Conservation (phyloP, 2,113 vertebrate species). For the Mixornis gularis region DNA sequence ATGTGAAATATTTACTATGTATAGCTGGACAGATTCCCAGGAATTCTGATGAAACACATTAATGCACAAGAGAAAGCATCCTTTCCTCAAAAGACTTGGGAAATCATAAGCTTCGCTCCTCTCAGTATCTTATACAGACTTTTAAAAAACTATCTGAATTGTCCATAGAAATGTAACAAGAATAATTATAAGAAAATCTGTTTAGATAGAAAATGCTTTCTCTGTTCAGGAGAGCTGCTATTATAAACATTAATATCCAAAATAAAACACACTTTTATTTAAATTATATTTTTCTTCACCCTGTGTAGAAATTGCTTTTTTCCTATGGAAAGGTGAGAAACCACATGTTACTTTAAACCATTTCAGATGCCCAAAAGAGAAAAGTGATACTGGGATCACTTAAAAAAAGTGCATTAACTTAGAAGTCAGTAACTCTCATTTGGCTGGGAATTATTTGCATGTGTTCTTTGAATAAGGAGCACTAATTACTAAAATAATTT, state of each 20-base stretch:
- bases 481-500: not conserved
- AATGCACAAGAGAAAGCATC: not conserved
- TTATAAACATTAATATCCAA: not conserved
- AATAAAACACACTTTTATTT: not conserved
- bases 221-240: not conserved
- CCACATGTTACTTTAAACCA: not conserved
- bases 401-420: not conserved
- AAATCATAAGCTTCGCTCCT: not conserved
- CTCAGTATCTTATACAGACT: not conserved
- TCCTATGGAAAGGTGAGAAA: not conserved
- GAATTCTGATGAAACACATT: slow-evolving; percentile 12
- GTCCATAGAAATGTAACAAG: not conserved
- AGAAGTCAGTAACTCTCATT: not conserved
- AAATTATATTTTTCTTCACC: not conserved
- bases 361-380: slow-evolving; percentile 5
- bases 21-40: not conserved
- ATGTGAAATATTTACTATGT: slow-evolving; percentile 33
- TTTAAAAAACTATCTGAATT: not conserved
- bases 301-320: not conserved
- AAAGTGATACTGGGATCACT: not conserved
- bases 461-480: not conserved
- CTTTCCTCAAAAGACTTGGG: not conserved
- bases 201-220: not conserved
- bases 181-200: not conserved
- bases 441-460: slow-evolving; percentile 11